Conservation (phyloP, 1,140 invertebrate genomes). For the Drosophila tsacasi region DNA sequence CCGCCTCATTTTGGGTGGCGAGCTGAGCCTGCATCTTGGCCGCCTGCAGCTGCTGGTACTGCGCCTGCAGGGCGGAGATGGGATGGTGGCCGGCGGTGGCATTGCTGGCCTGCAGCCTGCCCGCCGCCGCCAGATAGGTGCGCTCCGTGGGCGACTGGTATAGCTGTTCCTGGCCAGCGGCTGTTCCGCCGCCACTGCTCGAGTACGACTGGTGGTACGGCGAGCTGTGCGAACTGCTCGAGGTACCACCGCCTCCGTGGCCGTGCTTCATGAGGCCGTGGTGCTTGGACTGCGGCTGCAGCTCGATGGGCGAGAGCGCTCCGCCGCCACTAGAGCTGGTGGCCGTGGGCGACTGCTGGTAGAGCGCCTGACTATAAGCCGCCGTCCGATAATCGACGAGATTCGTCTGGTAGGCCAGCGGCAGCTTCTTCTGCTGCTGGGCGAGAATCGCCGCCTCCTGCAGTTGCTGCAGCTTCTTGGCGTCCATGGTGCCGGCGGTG, state of each 20-base stretch:
- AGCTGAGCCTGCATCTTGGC: slow-evolving; percentile 88
- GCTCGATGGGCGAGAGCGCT: slow-evolving; percentile 76
- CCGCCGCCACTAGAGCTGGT: slow-evolving; percentile 69
- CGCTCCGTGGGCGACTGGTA: slow-evolving; percentile 82
- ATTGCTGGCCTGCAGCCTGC: slow-evolving; percentile 85
- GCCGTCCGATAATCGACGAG: slow-evolving; percentile 79
- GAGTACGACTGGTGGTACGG: slow-evolving; percentile 81
- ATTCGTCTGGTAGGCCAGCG: slow-evolving; percentile 75
- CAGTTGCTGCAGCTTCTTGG: slow-evolving; percentile 87
- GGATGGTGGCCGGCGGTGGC: slow-evolving; percentile 84
- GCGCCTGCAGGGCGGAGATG: slow-evolving; percentile 85
- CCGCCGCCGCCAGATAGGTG: slow-evolving; percentile 84
- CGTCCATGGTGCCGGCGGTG: slow-evolving; percentile 89
- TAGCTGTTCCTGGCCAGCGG: slow-evolving; percentile 64
- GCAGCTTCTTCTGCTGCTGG: slow-evolving; percentile 85
- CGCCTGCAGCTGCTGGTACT: slow-evolving; percentile 87
- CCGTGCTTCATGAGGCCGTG: slow-evolving; percentile 69
- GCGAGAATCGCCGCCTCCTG: slow-evolving; percentile 70
- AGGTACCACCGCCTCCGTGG: slow-evolving; percentile 55
- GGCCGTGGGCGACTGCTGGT: slow-evolving; percentile 78
- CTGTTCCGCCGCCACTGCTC: slow-evolving; percentile 60
- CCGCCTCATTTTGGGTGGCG: slow-evolving; percentile 87
- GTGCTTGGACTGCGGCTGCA: slow-evolving; percentile 81
- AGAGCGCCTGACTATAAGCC: slow-evolving; percentile 76
- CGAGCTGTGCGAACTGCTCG: slow-evolving; percentile 78